phyloP scores from a whole-genome alignment of 2,113 vertebrate species.

The Hepsetus odoe region DNA sequence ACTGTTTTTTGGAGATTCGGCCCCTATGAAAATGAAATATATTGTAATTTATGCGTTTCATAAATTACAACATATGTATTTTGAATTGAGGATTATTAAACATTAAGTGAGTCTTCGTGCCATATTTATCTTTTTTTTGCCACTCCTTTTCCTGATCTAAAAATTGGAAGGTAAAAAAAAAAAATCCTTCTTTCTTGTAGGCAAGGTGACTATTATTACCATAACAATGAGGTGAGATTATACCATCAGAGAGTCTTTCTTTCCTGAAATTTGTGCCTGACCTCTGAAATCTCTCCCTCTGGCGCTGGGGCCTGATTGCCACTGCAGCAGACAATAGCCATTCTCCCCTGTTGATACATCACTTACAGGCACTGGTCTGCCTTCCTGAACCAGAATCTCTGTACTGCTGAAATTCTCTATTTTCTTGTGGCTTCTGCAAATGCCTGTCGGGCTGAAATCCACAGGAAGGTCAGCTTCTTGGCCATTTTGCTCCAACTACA shows the following conservation, averaged over 20 bases:
- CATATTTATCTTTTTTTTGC: not conserved
- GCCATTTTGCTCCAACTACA: not conserved
- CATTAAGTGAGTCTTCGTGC: too few relatives aligned
- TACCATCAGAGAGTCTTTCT: slow-evolving; percentile 24
- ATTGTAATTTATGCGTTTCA: too few relatives aligned
- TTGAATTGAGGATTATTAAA: too few relatives aligned
- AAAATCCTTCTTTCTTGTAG: not conserved
- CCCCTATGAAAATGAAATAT: too few relatives aligned
- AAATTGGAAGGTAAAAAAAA: not conserved
- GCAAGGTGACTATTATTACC: slow-evolving; percentile 5
- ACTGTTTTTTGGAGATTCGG: too few relatives aligned
- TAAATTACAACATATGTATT: too few relatives aligned
- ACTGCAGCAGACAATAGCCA: slow-evolving; percentile 16
- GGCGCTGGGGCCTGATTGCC: slow-evolving; percentile 15
- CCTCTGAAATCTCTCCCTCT: slow-evolving; percentile 14
- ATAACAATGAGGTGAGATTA: slow-evolving; percentile 17
- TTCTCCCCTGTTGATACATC: not conserved
- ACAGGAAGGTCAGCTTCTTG: not conserved
- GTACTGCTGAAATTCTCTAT: not conserved
- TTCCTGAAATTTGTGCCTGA: slow-evolving; percentile 15
- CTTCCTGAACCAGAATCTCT: not conserved
- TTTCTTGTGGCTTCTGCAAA: not conserved
- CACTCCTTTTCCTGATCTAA: not conserved
- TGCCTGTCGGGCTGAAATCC: not conserved
- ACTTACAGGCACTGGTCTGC: not conserved